phyloP scores from a whole-genome alignment of 2,888 invertebrate species.

The Drosophila buzzatii region DNA sequence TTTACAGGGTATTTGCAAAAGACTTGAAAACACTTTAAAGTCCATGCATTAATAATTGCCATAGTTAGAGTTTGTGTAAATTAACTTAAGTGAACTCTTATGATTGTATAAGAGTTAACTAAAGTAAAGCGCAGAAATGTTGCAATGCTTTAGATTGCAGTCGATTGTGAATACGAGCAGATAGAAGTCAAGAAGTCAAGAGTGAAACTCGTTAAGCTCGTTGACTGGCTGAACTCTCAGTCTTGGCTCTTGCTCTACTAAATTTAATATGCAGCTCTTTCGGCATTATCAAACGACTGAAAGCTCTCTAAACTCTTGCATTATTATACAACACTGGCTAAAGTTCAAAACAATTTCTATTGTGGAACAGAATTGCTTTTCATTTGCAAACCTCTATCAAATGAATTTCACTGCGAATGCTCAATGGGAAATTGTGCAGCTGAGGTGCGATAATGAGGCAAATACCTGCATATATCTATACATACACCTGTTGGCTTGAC shows the following conservation, averaged over 20 bases:
- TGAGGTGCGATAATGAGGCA: constrained; percentile 22
- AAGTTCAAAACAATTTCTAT: constrained; percentile 26
- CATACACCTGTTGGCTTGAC: constrained; percentile 38
- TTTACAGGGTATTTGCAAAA: constrained; percentile 4
- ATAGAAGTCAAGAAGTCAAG: not conserved
- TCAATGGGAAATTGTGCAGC: constrained; percentile 32
- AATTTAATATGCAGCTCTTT: not conserved
- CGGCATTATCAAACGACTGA: not conserved
- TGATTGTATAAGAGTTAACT: constrained; percentile 14
- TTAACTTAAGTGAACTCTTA: constrained; percentile 17
- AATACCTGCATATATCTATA: not conserved
- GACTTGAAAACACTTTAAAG: constrained; percentile 19
- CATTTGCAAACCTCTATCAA: constrained; percentile 40
- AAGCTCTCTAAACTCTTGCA: not conserved
- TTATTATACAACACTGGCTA: not conserved
- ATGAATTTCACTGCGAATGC: constrained; percentile 30
- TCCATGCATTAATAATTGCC: constrained; percentile 27
- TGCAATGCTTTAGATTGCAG: constrained; percentile 4
- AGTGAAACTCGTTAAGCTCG: constrained; percentile 1
- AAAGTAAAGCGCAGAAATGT: constrained; percentile 4
- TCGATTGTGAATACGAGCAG: not conserved
- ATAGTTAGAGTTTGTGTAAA: constrained; percentile 23
- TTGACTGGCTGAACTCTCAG: constrained; percentile 4
- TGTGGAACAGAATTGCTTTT: constrained; percentile 25
- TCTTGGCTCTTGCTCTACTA: constrained; percentile 1